phyloP scores from a whole-genome alignment of 2,113 vertebrate genomes.

The Aptenodytes forsteri region DNA sequence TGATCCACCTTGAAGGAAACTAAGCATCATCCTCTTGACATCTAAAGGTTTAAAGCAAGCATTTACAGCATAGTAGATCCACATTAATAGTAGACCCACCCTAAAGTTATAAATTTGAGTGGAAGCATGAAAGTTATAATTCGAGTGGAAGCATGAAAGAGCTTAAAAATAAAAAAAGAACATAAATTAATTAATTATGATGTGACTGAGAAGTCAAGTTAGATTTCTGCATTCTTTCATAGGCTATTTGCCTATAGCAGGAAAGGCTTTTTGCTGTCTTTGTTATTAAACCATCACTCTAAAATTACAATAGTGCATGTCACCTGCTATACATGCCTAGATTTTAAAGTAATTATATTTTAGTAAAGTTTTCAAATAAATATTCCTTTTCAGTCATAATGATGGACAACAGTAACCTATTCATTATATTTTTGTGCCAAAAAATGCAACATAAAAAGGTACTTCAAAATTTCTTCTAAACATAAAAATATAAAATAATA shows the following conservation, averaged over 20 bases:
- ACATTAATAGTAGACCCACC: neutral
- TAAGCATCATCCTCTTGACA: neutral
- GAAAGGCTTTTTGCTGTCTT: neutral
- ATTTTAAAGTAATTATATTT: neutral
- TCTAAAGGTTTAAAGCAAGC: neutral
- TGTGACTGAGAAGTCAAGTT: neutral
- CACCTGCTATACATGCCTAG: neutral
- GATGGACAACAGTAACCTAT: neutral
- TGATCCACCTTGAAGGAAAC: neutral
- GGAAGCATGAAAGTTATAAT: neutral
- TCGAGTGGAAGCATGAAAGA: neutral
- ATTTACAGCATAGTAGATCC: neutral
- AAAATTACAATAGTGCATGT: neutral
- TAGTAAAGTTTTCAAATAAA: neutral
- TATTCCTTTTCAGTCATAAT: neutral
- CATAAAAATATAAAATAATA: neutral
- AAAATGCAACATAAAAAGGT: neutral
- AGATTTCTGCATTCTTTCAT: neutral
- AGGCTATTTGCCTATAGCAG: neutral
- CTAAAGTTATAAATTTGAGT: neutral
- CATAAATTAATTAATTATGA: neutral
- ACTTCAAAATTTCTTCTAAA: neutral
- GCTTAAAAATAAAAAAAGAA: neutral
- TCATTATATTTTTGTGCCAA: neutral
- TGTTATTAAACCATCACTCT: neutral